Evolutionary conservation across 2,888 invertebrate species (phyloP).

Genomic region (Auanema sp.): DNA sequence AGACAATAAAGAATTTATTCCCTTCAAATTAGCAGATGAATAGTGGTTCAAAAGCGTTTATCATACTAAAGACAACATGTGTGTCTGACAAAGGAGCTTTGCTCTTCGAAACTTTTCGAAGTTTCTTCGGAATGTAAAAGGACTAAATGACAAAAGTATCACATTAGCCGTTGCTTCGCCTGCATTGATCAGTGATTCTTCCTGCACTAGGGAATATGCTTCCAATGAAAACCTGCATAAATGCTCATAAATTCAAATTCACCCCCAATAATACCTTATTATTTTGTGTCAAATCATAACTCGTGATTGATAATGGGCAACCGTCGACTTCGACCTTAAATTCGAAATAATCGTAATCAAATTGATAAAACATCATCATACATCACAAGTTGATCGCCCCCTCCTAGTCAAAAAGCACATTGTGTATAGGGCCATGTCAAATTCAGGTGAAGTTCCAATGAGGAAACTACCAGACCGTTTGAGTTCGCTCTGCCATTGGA

Average conservation of each 20-base stretch:
- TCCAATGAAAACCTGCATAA: slow-evolving; percentile 52
- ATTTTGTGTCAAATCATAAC: slow-evolving; percentile 54
- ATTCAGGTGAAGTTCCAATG: slow-evolving; percentile 76
- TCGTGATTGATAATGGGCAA: slow-evolving; percentile 58
- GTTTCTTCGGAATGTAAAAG: too few relatives aligned
- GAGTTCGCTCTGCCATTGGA: slow-evolving; percentile 46
- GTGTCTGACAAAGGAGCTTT: too few relatives aligned
- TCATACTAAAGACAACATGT: too few relatives aligned
- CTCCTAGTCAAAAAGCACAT: slow-evolving; percentile 81
- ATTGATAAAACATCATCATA: slow-evolving; percentile 13
- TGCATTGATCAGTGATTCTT: slow-evolving; percentile 53
- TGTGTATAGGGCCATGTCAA: slow-evolving; percentile 86
- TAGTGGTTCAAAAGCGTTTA: too few relatives aligned
- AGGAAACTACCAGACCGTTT: slow-evolving; percentile 53
- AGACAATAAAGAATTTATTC: too few relatives aligned
- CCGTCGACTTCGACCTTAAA: slow-evolving; percentile 56
- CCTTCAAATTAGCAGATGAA: too few relatives aligned
- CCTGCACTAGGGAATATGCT: slow-evolving; percentile 58
- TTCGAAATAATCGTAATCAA: slow-evolving; percentile 4
- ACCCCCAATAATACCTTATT: slow-evolving; percentile 31
- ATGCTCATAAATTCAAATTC: background rate
- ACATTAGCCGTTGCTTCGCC: slow-evolving; percentile 16
- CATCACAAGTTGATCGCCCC: slow-evolving; percentile 70
- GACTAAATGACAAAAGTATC: background rate
- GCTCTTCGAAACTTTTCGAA: too few relatives aligned